Evolutionary conservation across 2,797 vertebrate species (phyloP), one percentile per base, ranked within the genome.

Genomic region (Danio tinwini): DNA sequence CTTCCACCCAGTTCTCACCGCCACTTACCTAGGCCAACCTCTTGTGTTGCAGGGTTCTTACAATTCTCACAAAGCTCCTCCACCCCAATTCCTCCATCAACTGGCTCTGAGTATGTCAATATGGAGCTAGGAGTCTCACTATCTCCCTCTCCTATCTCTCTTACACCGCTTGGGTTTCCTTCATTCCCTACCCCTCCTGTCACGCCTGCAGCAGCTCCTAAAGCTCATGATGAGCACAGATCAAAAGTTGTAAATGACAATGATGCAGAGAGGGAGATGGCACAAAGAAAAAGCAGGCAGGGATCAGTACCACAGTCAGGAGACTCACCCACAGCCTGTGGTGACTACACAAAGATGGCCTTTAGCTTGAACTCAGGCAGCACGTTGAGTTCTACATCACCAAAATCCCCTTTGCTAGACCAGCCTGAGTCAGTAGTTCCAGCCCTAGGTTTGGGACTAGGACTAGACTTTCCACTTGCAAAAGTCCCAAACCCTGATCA

Each of bases 311-410:
- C 86, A 12, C 88, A 84, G 17, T 86, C 85, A 53, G 81, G 84
- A 0, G 87, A 91, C 65, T 91, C 90, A 8, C 91, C 91, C 11
- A 88, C 88, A 16, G 86, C 88, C 6, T 93, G 90, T 47, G 88
- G 89, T 2, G 91, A 93, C 82, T 92, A 92, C 86, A 94, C 92
- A 11, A 93, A 93, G 85, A 92, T 93, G 92, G 92, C 87, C 70
- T 94, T 92, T 83, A 89, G 90, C 83, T 80, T 91, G 78, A 93
- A 84, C 21, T 88, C 71, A 80, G 88, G 84, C 80, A 70, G 83
- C 6, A 79, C 81, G 12, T 79, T 84, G 1, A 90, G 84, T 68
- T 84, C 91, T 4, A 85, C 87, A 19, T 88, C 91, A 13, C 86
- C 91, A 53, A 92, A 92, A 86, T 86, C 84, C 72, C 84, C 89